These are phyloP conservation scores for Trichechus manatus DNA, from an alignment of 2,113 vertebrate species.

Conservation along the genomic window DNA sequence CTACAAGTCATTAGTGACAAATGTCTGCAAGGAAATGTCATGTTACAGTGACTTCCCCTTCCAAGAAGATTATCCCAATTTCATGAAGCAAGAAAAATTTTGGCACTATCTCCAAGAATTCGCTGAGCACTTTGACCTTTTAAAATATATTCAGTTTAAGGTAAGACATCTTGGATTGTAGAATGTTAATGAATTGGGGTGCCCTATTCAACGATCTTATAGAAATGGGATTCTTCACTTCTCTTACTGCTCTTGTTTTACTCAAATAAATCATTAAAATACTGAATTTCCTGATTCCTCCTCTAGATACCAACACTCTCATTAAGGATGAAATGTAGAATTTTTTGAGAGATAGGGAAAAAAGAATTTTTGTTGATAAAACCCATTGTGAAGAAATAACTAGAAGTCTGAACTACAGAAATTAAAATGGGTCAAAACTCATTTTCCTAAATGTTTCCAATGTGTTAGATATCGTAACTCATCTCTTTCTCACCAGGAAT, in stretches of 20 bases:
- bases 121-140: constrained; percentile 89
- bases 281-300: not conserved
- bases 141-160: constrained; percentile 91
- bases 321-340: not conserved
- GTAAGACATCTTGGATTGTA: constrained; percentile 82
- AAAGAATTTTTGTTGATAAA: constrained; percentile 40
- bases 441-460: not conserved
- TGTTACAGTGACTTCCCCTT: constrained; percentile 96
- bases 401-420: not conserved
- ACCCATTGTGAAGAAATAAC: constrained; percentile 4
- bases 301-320: constrained; percentile 1
- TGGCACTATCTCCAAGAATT: constrained; percentile 92
- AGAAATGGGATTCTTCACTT: not conserved
- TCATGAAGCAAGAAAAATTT: constrained; percentile 89
- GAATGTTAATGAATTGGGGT: not conserved
- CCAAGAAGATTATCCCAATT: constrained; percentile 92
- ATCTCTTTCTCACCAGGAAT: not conserved
- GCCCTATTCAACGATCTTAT: not conserved
- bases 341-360: not conserved
- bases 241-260: not conserved
- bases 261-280: constrained; percentile 40
- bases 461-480: not conserved
- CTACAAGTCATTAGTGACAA: constrained; percentile 92
- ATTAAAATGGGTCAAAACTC: not conserved
- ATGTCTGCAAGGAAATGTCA: constrained; percentile 96